Evolutionary conservation across 2,888 invertebrate species (phyloP), one percentile per base, ranked within the genome.

Genomic region (Dicyrtomina minuta): DNA sequence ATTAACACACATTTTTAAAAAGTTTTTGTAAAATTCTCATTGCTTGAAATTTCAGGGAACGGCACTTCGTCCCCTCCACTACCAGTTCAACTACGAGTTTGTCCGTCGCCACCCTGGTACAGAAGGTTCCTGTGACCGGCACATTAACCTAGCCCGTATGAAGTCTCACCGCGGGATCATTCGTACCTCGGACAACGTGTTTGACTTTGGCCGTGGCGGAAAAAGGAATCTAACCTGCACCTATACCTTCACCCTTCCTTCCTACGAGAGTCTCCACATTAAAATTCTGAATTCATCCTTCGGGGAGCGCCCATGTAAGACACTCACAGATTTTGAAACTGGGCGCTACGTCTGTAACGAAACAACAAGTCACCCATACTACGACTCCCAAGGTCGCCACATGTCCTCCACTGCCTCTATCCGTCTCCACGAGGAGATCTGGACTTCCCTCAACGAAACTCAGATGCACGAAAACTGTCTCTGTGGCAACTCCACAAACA

Each of bases 11-110:
- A n/a, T n/a, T n/a, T n/a, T n/a, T n/a, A n/a, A n/a, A n/a, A n/a
- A n/a, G n/a, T n/a, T n/a, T n/a, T n/a, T n/a, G n/a, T n/a, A n/a
- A n/a, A n/a, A n/a, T n/a, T n/a, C n/a, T n/a, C n/a, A n/a, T n/a
- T n/a, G n/a, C n/a, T n/a, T n/a, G n/a, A n/a, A n/a, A n/a, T n/a
- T n/a, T n/a, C n/a, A 93, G 82, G 91, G 92, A 49, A 92, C 93
- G 0, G 91, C 91, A 49, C 85, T 93, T 5, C 74, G 93, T 79
- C 91, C 92, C 0, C 87, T 93, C 58, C 88, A 89, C 79, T 93
- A 93, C 81, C 90, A 90, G 80, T 89, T 92, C 0, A 86, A 91
- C 27, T 93, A 93, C 82, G 93, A 93, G 82, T 93, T 93, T 80
- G 92, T 93, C 51, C 71, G 72, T 39, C 90, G 92, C 79, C 89